These are phyloP conservation scores for Diarsia rubi DNA, from an alignment of 2,888 invertebrate species.

Conservation along the genomic window DNA sequence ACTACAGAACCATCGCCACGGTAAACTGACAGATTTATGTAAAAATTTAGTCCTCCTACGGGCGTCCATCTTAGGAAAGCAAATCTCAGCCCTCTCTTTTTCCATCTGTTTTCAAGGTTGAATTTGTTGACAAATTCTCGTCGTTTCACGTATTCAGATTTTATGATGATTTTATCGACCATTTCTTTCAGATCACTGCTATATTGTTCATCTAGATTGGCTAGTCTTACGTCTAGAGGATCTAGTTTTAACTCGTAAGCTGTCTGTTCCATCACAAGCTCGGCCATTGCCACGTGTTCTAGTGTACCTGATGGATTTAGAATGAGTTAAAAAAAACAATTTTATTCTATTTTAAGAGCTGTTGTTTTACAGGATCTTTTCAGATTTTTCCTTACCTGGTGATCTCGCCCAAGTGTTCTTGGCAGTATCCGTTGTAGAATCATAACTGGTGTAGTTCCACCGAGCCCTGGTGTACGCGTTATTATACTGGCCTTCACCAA, in stretches of 20 bases:
- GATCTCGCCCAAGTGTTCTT: constrained; percentile 78
- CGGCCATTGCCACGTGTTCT: constrained; percentile 90
- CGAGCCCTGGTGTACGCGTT: constrained; percentile 74
- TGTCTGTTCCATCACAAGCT: constrained; percentile 92
- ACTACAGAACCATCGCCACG: constrained; percentile 92
- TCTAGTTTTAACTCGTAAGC: constrained; percentile 88
- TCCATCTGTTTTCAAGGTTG: constrained; percentile 93
- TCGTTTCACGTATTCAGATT: constrained; percentile 88
- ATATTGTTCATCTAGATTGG: constrained; percentile 83
- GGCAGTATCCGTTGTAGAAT: constrained; percentile 76
- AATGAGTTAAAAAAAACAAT: neutral
- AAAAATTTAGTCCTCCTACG: constrained; percentile 72
- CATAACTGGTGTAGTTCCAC: constrained; percentile 74
- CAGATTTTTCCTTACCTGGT: constrained; percentile 71
- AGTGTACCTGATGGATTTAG: constrained; percentile 79
- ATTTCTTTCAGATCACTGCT: constrained; percentile 79
- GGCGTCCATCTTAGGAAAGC: constrained; percentile 91
- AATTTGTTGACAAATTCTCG: constrained; percentile 87
- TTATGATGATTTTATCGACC: constrained; percentile 87
- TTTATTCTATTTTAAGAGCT: no score
- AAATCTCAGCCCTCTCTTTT: constrained; percentile 92
- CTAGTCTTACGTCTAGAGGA: constrained; percentile 89
- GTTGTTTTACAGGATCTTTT: neutral
- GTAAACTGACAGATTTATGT: constrained; percentile 91
- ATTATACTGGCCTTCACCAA: constrained; percentile 58